A percentile compares a stretch with the other conserved stretches of the same genome.
Evolutionary conservation across 2,113 vertebrate species (phyloP).

Genomic region (Amphiprion percula): DNA sequence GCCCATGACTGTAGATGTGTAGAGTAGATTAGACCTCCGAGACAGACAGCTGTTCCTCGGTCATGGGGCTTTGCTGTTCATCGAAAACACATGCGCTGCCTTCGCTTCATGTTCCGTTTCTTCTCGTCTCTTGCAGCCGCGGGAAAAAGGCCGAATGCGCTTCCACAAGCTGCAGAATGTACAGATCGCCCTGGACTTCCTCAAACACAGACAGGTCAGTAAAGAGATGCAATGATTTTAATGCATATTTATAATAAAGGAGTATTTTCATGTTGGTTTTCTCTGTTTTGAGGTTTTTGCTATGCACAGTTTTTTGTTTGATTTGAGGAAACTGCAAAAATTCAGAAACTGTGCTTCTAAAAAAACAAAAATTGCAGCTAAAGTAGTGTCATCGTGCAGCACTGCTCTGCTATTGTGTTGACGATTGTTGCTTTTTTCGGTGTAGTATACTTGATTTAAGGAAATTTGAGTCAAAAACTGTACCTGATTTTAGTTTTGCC

Average conservation of each 20-base stretch:
- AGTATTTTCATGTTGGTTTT: neutral
- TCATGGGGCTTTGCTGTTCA: constrained; percentile 42
- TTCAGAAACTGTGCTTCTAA: no score
- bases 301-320: no score
- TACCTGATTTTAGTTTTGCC: no score
- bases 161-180: constrained; percentile 99
- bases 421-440: no score
- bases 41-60: constrained; percentile 37
- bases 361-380: no score
- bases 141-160: constrained; percentile 96
- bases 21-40: constrained; percentile 17
- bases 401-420: no score
- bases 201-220: constrained; percentile 93
- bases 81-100: neutral
- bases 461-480: no score
- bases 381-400: no score
- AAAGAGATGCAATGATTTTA: neutral
- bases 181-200: constrained; percentile 97
- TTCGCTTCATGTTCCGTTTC: constrained; percentile 6
- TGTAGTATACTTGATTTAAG: no score
- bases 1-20: constrained; percentile 46
- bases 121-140: constrained; percentile 83
- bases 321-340: no score
- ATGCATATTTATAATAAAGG: neutral
- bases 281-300: no score